A percentile compares a stretch with the other conserved stretches of the same genome.
phyloP scores from a whole-genome alignment of 92 coral and sea anemone genomes.

The Paragorgia papillata region DNA sequence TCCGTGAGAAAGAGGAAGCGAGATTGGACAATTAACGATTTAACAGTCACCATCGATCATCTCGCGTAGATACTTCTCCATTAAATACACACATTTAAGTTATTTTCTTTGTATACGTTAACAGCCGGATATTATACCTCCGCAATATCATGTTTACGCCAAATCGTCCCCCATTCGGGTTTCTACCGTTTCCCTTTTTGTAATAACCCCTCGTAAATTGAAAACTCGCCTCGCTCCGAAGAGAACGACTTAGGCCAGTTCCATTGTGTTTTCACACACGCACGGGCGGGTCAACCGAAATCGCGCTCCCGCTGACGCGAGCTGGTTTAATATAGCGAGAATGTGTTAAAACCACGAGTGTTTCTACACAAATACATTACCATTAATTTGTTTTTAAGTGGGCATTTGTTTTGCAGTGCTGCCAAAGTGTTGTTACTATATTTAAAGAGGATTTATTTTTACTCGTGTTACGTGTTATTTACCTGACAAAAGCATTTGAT shows the following conservation, averaged over 20 bases:
- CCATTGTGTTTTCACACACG: neutral
- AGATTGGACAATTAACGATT: conserved; percentile 2
- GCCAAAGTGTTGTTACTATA: conserved; percentile 1
- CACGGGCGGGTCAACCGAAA: conserved; percentile 1
- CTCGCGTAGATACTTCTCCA: neutral
- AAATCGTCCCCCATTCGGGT: neutral
- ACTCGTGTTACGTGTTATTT: neutral
- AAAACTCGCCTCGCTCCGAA: too few relatives aligned
- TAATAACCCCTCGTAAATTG: too few relatives aligned
- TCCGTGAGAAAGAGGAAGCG: neutral
- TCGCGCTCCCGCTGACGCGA: conserved; percentile 13
- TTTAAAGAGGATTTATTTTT: neutral
- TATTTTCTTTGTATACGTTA: neutral
- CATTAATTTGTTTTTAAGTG: conserved; percentile 37
- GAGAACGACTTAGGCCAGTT: too few relatives aligned
- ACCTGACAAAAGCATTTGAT: conserved; percentile 36
- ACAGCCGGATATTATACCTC: conserved; percentile 10
- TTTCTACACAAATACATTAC: conserved; percentile 12
- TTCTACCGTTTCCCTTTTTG: neutral
- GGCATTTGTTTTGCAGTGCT: neutral
- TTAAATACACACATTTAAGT: conserved; percentile 18
- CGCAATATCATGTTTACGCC: conserved; percentile 4
- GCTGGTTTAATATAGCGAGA: neutral
- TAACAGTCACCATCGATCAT: conserved; percentile 3
- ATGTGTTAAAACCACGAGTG: conserved; percentile 30